Percentiles rank a stretch among this genome's conserved stretches.
phyloP scores from a whole-genome alignment of 2,797 vertebrate species.

The Sarcoramphus papa region DNA sequence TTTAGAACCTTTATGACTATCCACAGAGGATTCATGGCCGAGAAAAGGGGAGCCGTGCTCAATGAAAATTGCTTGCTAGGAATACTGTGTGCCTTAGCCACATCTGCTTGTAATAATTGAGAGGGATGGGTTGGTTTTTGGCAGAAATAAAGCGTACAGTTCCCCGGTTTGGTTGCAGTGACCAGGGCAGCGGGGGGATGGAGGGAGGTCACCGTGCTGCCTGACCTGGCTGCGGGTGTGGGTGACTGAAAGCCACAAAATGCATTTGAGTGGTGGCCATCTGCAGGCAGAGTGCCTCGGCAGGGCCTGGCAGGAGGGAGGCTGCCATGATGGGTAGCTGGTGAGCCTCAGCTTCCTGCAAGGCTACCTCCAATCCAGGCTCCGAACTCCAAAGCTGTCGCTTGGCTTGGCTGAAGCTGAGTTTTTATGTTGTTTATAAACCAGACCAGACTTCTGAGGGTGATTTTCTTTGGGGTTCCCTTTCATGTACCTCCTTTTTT shows the following conservation, averaged over 20 bases:
- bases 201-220: accelerated
- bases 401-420: background rate
- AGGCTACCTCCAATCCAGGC: too few relatives aligned
- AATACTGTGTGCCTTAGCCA: background rate
- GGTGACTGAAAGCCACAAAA: background rate
- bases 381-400: background rate
- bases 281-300: too few relatives aligned
- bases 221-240: background rate
- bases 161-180: background rate
- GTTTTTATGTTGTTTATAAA: background rate
- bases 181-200: background rate
- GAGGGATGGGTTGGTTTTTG: accelerated
- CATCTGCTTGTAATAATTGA: background rate
- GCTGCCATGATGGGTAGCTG: background rate
- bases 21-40: background rate
- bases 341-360: background rate
- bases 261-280: background rate
- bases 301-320: too few relatives aligned
- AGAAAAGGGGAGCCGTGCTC: background rate
- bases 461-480: background rate
- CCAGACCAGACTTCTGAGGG: background rate
- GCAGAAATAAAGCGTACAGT: background rate
- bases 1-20: background rate
- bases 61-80: background rate
- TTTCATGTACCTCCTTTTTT: background rate